Evolutionary conservation across 2,797 vertebrate species (phyloP), one percentile per base, ranked within the genome.

Genomic region (Setipinna tenuifilis): DNA sequence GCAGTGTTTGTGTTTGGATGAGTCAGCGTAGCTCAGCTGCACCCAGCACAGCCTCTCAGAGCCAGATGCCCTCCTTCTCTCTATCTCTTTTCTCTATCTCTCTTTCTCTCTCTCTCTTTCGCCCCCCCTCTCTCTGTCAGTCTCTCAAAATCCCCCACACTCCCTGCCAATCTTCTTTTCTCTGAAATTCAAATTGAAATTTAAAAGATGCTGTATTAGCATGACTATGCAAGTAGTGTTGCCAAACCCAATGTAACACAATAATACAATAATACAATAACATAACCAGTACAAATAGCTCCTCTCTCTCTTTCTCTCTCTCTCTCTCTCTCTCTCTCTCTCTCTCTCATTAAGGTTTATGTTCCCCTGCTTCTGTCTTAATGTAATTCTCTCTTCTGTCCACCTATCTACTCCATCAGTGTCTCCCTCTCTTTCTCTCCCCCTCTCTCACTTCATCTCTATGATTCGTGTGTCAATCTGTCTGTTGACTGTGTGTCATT

Each of bases 1-100:
- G 68, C 12, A 35, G 31, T 75, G 68, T 35, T 75, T 75, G 68
- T 31, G 68, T 75, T 75, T 75, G 68, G 28, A 31, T 75, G 68
- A 75, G 68, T 75, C 68, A 75, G 68, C 25, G 16, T 17, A 6
- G 14, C 28, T 17, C 25, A 31, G 3, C 23, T 68, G 62, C 16
- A 28, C 62, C 23, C 62, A 28, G 12, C 10, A 10, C 62, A 41
- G 68, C 14, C 28, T 25, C 28, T 35, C 4, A 35, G 14, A 35
- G 16, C 28, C 68, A 75, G 28, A 75, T 19, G 28, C 31, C 16
- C 68, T 75, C 14, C 28, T 75, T 17, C 68, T 28, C 28, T 75
- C 31, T 31, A 9, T 68, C 23, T 21, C 58, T 21, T 31, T 25
- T 68, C 23, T 5, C 19, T 17, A 3, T 58, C 16, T 16, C 68